phyloP scores from a whole-genome alignment of 1,140 invertebrate species.

The Brachionus angularis region DNA sequence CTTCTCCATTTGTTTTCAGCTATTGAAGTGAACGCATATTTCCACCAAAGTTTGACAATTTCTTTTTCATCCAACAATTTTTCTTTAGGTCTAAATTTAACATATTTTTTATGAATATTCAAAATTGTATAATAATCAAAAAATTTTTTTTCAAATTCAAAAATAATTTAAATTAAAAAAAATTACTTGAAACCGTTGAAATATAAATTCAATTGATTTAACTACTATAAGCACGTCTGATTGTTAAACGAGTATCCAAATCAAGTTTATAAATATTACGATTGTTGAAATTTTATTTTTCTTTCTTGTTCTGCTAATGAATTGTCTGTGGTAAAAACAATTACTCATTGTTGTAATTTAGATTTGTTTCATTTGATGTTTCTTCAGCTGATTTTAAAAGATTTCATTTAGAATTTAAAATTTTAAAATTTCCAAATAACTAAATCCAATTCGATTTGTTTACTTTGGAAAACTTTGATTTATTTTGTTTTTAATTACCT shows the following conservation, averaged over 20 bases:
- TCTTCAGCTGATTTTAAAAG: too few species aligned
- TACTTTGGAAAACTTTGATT: too few species aligned
- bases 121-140: constrained; percentile 67
- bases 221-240: constrained; percentile 5
- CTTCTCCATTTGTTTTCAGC: constrained; percentile 69
- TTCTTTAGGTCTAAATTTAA: constrained; percentile 60
- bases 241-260: background rate
- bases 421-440: too few species aligned
- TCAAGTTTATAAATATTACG: constrained; percentile 18
- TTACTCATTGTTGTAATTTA: too few species aligned
- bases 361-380: too few species aligned
- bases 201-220: constrained; percentile 34
- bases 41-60: constrained; percentile 66
- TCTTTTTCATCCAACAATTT: constrained; percentile 54
- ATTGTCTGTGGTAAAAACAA: too few species aligned
- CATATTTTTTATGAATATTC: constrained; percentile 65
- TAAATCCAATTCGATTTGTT: too few species aligned
- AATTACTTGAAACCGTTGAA: constrained; percentile 27
- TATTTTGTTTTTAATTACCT: too few species aligned
- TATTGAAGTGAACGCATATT: constrained; percentile 69
- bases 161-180: too few species aligned
- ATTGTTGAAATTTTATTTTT: too few species aligned
- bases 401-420: too few species aligned
- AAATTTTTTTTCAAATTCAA: constrained; percentile 68
- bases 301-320: too few species aligned